A percentile compares a stretch with the other conserved stretches of the same genome.
Conservation (phyloP, 2,888 invertebrate species). For the Drosophila colorata region DNA sequence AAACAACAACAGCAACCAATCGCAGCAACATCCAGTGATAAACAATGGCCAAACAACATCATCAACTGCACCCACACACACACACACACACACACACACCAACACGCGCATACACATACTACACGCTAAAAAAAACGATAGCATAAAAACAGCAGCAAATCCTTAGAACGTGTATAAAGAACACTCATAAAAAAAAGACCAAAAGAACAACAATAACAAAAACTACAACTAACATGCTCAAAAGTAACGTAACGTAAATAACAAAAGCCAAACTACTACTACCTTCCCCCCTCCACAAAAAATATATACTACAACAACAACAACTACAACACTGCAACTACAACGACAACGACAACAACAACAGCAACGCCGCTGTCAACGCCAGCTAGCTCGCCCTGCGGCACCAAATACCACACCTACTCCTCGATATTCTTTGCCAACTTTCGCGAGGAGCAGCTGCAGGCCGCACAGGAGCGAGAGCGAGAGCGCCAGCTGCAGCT, state of each 20-base stretch:
- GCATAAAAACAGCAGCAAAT: slow-evolving; percentile 64
- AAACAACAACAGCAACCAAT: slow-evolving; percentile 37
- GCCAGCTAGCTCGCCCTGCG: slow-evolving; percentile 84
- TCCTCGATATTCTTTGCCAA: slow-evolving; percentile 84
- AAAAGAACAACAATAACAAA: slow-evolving; percentile 58
- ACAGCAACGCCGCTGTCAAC: slow-evolving; percentile 84
- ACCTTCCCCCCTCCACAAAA: slow-evolving; percentile 69
- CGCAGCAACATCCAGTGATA: slow-evolving; percentile 51
- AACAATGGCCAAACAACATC: slow-evolving; percentile 43
- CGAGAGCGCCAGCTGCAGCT: slow-evolving; percentile 73
- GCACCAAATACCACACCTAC: slow-evolving; percentile 83
- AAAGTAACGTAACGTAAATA: slow-evolving; percentile 81
- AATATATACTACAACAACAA: slow-evolving; percentile 49
- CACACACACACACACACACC: slow-evolving; percentile 37
- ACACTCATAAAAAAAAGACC: slow-evolving; percentile 54
- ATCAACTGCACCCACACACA: slow-evolving; percentile 49
- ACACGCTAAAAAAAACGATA: slow-evolving; percentile 40
- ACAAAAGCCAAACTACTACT: slow-evolving; percentile 83
- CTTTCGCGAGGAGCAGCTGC: slow-evolving; percentile 80
- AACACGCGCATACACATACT: slow-evolving; percentile 41
- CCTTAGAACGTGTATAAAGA: slow-evolving; percentile 68
- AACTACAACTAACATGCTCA: slow-evolving; percentile 71
- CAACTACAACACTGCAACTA: slow-evolving; percentile 49
- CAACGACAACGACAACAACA: slow-evolving; percentile 58
- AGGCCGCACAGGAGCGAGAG: slow-evolving; percentile 71